Evolutionary conservation across 2,888 invertebrate genomes (phyloP), one percentile per base, ranked within the genome.

Genomic region (Odontothrips loti): DNA sequence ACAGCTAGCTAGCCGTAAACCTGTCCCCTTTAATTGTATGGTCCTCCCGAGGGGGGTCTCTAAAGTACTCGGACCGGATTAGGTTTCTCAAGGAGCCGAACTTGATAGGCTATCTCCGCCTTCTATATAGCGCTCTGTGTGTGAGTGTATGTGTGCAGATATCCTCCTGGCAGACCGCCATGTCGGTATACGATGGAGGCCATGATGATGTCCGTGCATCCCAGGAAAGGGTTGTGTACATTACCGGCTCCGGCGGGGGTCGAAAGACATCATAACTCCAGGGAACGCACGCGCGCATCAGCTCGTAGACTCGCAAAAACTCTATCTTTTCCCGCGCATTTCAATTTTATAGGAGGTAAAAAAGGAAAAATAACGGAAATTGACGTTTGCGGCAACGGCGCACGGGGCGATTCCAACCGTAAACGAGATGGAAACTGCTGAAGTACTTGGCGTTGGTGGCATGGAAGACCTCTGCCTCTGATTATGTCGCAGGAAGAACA

Each of bases 31-130:
- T 75, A 75, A 75, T 75, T 75, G 68, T 43, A 43, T 75, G 68
- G 27, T 23, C 68, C 68, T 75, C 68, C 68, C 68, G 23, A 27
- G 34, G 34, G 34, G 20, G 58, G 58, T 58, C 58, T 20, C 68
- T 75, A 75, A 75, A 75, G 68, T 27, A 75, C 68, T 75, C 68
- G 9, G 23, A 75, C 68, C 68, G 68, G 68, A 75, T 75, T 75
- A 75, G 23, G 27, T 75, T 75, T 75, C 68, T 27, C 23, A 27
- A 75, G 27, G 68, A 75, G 68, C 68, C 68, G 27, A 75, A 75
- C 68, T 75, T 75, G 68, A 75, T 75, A 75, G 68, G n/a, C 68
- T 27, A 75, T 75, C 68, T 75, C 68, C 68, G 2, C 34, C 34
- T 15, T 58, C 58, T 20, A 58, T 58, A 17, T 15, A 20, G 58